phyloP scores from a whole-genome alignment of 2,888 invertebrate genomes.

The Orthosia gracilis region DNA sequence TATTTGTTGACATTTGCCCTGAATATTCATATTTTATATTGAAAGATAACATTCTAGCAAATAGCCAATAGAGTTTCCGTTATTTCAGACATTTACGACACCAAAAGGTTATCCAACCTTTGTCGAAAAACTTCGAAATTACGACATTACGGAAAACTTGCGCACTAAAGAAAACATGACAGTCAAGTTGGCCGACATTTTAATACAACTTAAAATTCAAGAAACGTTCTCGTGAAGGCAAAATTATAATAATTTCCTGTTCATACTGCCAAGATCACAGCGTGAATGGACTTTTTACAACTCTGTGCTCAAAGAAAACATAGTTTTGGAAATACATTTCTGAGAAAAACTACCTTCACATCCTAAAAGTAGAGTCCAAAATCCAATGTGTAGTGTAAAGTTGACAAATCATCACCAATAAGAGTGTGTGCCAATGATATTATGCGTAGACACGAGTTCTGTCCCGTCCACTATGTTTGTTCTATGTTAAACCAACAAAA shows the following conservation, averaged over 20 bases:
- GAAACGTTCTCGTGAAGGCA: conserved; percentile 58
- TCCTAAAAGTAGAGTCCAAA: conserved; percentile 60
- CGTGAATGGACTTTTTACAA: conserved; percentile 82
- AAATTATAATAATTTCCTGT: conserved; percentile 68
- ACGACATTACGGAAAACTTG: conserved; percentile 52
- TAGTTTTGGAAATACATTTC: conserved; percentile 49
- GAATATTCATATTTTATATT: conserved; percentile 12
- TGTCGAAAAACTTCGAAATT: conserved; percentile 44
- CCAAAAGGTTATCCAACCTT: conserved; percentile 24
- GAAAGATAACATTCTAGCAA: not conserved
- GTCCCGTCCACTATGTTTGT: conserved; percentile 71
- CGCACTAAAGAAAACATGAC: conserved; percentile 57
- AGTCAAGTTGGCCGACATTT: conserved; percentile 53
- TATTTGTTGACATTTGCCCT: conserved; percentile 4
- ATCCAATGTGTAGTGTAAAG: conserved; percentile 69
- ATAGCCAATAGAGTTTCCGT: not conserved
- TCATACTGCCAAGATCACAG: conserved; percentile 74
- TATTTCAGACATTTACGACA: conserved; percentile 19
- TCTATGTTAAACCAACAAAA: conserved; percentile 51
- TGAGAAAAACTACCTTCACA: conserved; percentile 54
- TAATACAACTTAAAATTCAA: conserved; percentile 67
- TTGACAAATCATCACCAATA: conserved; percentile 88
- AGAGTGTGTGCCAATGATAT: conserved; percentile 86
- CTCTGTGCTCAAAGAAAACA: conserved; percentile 78
- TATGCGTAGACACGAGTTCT: conserved; percentile 88